Evolutionary conservation across 2,888 invertebrate species (phyloP), one percentile per base, ranked within the genome.

Genomic region (Xestoiulus laeticollis): DNA sequence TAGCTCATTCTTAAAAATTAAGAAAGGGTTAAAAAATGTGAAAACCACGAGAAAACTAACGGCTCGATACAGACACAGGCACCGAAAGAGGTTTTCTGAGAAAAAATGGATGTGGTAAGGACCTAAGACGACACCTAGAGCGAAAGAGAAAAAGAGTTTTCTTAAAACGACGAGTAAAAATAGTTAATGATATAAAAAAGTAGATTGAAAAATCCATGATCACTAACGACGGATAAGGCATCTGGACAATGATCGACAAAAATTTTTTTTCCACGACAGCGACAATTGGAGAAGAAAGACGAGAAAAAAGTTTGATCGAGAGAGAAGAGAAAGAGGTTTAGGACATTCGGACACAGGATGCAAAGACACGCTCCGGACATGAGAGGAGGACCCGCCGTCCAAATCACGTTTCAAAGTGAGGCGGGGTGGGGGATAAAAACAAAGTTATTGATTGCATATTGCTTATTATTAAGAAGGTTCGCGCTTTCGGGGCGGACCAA

Each of bases 221-320:
- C 26, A 85, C 85, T 48, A 85, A 85, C 85, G 16, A 85, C 85
- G 44, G 26, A 38, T 85, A 85, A 85, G 85, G 85, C 85, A 85
- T 85, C 85, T 22, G 43, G 43, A 85, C 85, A 43, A 78, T 26
- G 78, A 78, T 78, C 78, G 78, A 78, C 78, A 26, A 78, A 26
- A 78, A 22, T 8, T 38, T 38, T 38, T 38, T 38, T 38, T 85
- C 85, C 85, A 85, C 85, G 44, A 85, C 85, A 85, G 43, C 16
- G 44, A 85, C 43, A 48, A 85, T 22, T 85, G 43, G 85, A 48
- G 44, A 85, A 85, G 44, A 85, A 85, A 44, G 85, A 78, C 78
- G 78, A 78, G 78, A 30, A 30, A 78, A 78, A 78, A 32, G 59
- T 30, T 78, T 78, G 78, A 78, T 68, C 68, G 78, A 78, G 78